Percentiles rank a stretch among this genome's conserved stretches.
phyloP scores from a whole-genome alignment of 2,797 vertebrate species.

The Lepidocolaptes lacrymiger region DNA sequence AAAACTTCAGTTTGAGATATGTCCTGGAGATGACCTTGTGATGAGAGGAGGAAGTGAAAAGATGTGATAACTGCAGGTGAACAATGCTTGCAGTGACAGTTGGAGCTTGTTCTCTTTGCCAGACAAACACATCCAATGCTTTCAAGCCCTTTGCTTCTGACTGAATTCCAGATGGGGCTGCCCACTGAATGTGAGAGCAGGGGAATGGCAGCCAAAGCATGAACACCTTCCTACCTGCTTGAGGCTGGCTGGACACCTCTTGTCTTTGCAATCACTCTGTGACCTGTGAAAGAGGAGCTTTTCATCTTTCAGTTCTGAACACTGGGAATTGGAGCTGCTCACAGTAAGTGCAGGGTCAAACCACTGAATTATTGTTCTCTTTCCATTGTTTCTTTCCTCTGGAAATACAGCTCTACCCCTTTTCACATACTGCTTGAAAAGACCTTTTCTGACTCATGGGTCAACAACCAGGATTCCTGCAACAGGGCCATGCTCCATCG shows the following conservation, averaged over 20 bases:
- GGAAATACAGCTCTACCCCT: background rate
- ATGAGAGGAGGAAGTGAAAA: background rate
- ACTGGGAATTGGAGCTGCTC: accelerated
- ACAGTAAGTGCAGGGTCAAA: background rate
- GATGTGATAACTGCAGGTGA: background rate
- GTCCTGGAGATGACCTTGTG: background rate
- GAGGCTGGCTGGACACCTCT: background rate
- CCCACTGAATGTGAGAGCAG: background rate
- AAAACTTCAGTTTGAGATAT: background rate
- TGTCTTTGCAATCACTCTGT: background rate
- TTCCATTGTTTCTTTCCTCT: background rate
- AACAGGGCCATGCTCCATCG: background rate
- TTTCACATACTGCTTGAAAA: background rate
- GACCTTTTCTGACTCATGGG: background rate
- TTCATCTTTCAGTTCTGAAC: background rate
- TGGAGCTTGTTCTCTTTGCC: background rate
- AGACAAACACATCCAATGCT: background rate
- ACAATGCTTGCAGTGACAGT: background rate
- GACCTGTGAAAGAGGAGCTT: background rate
- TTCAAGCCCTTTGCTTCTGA: background rate
- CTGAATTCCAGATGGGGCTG: background rate
- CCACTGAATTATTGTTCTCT: background rate
- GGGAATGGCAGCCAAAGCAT: background rate
- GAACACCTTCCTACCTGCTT: background rate
- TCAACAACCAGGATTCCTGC: background rate